Conservation (phyloP, 2,113 vertebrate genomes). For the Cyanoramphus novaezelandiae region DNA sequence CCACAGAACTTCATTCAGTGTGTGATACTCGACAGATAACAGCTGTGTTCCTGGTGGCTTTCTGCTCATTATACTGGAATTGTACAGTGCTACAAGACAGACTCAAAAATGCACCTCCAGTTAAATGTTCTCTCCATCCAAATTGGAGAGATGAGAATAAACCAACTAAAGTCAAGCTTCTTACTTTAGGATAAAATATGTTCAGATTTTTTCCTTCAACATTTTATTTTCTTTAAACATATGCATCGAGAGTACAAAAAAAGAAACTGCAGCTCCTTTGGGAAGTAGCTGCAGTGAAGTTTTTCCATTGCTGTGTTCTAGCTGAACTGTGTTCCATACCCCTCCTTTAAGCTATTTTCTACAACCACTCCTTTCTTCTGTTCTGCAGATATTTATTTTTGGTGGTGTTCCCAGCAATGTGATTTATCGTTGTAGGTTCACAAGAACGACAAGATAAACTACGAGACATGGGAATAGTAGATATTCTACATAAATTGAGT, state of each 20-base stretch:
- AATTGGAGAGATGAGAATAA: neutral
- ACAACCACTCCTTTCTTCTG: neutral
- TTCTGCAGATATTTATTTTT: neutral
- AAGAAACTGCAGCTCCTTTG: neutral
- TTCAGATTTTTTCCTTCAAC: neutral
- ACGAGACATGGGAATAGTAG: constrained; percentile 95
- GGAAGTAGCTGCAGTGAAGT: neutral
- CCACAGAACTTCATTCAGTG: neutral
- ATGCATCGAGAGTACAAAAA: accelerated
- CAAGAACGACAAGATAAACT: constrained; percentile 97
- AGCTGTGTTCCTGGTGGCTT: neutral
- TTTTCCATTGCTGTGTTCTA: neutral
- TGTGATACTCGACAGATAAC: neutral
- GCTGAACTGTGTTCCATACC: neutral
- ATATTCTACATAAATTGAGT: constrained; percentile 95
- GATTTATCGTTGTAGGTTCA: constrained; percentile 81
- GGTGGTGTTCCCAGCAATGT: neutral
- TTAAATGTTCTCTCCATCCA: neutral
- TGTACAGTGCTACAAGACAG: neutral
- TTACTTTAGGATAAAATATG: neutral
- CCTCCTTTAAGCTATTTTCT: neutral
- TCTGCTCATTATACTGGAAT: neutral
- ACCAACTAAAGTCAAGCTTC: neutral
- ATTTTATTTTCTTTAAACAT: neutral
- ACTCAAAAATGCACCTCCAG: neutral